These are phyloP conservation scores for Euclidia mi DNA, from an alignment of 2,888 invertebrate genomes.

Conservation along the genomic window DNA sequence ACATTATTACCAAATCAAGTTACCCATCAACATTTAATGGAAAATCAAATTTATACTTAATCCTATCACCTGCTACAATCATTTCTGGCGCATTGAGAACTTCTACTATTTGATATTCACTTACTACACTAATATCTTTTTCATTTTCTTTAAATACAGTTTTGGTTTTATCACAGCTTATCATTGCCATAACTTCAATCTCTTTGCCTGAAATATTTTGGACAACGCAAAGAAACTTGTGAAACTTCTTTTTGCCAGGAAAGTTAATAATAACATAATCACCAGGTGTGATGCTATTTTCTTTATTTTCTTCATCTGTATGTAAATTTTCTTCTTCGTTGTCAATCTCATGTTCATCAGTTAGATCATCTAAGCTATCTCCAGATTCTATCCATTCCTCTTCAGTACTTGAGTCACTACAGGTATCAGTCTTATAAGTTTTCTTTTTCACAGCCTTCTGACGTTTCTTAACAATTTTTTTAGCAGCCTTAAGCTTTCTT, in stretches of 20 bases:
- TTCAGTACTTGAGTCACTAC: slow-evolving; percentile 21
- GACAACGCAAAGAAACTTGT: slow-evolving; percentile 19
- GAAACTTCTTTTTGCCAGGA: slow-evolving; percentile 21
- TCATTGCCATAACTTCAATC: slow-evolving; percentile 35
- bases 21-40: slow-evolving; percentile 16
- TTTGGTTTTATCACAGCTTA: slow-evolving; percentile 21
- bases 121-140: slow-evolving; percentile 17
- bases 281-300: slow-evolving; percentile 24
- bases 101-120: slow-evolving; percentile 19
- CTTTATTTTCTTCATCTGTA: slow-evolving; percentile 23
- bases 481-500: slow-evolving; percentile 34
- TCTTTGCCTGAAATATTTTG: slow-evolving; percentile 21
- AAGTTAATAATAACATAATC: slow-evolving; percentile 29
- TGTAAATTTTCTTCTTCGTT: no score
- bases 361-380: slow-evolving; percentile 29
- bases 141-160: slow-evolving; percentile 15
- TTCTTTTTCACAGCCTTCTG: slow-evolving; percentile 34
- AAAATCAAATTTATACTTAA: slow-evolving; percentile 19
- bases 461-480: slow-evolving; percentile 33
- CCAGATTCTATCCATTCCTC: slow-evolving; percentile 33
- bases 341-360: slow-evolving; percentile 24
- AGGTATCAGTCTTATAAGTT: slow-evolving; percentile 39
- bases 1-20: no score
- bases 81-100: slow-evolving; percentile 17
- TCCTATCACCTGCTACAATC: slow-evolving; percentile 15